Base-by-base conservation (phyloP, 2,113 vertebrate genomes). In the Pluvialis apricaria region DNA sequence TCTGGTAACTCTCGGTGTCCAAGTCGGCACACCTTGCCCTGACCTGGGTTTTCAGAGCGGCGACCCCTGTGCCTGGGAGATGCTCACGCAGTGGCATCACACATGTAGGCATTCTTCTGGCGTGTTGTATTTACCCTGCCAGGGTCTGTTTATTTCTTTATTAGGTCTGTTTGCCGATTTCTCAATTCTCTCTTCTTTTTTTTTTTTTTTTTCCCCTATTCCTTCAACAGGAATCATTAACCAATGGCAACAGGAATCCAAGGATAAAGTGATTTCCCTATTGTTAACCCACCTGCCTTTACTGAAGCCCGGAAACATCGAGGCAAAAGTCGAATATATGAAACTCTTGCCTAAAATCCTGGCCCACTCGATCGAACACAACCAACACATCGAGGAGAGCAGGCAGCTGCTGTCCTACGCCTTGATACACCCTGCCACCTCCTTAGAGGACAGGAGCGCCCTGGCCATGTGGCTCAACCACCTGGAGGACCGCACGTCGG, bases 401-500 rank as follows among this genome's bases (percentile, higher is more conserved):
- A 98, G 99, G 83, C 99, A 99, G 97, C 98, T 99, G 87, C 98
- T 99, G 42, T 99, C 99, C 93, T 99, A 99, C 5, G 99, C 99
- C 72, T 98, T 99, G 97, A 99, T 99, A 66, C 99, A 99, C 93
- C 99, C 99, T 0, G 99, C 99, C 98, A 99, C 99, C 26, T 99
- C 99, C 9, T 87, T 99, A 85, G 99, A 99, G 60, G 99, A 99
- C 98, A 98, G 99, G 36, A 98, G 99, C 1, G 99, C 99, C 49
- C 98, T 99, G 86, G 99, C 99, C 29, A 99, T 99, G 96, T 99
- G 99, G 99, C 99, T 99, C 80, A 99, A 99, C 97, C 99, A 99
- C 98, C 98, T 99, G 96, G 99, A 99, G 97, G 99, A 99, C 97
- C 98, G 99, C 62, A 99, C 99, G 0, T 99, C 99, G 0, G 98